These are phyloP conservation scores for Drosophila peninsularis DNA, from an alignment of 2,888 invertebrate genomes.

Conservation along the genomic window DNA sequence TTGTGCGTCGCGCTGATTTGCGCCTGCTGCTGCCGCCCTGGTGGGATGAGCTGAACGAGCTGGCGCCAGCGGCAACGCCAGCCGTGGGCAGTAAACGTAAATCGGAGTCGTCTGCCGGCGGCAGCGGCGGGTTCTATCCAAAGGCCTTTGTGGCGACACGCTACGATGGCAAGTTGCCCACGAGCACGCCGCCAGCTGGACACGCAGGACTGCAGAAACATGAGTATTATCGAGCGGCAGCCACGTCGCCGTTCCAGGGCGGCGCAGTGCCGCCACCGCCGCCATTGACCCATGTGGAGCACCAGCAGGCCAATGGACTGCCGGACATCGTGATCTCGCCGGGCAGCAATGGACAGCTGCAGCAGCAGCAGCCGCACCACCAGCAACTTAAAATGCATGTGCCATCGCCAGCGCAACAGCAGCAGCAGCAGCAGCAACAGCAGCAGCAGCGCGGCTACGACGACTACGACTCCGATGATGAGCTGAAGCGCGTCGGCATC, in stretches of 20 bases:
- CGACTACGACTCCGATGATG: constrained; percentile 95
- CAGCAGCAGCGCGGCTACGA: constrained; percentile 87
- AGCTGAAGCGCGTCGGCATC: constrained; percentile 93
- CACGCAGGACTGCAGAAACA: constrained; percentile 72
- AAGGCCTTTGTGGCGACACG: constrained; percentile 79
- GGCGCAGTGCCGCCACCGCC: constrained; percentile 54
- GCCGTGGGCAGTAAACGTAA: constrained; percentile 38
- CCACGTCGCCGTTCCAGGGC: constrained; percentile 87
- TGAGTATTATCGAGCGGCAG: constrained; percentile 86
- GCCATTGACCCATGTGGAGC: constrained; percentile 51
- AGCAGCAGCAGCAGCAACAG: constrained; percentile 86
- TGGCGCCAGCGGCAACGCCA: constrained; percentile 67
- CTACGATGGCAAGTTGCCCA: constrained; percentile 79
- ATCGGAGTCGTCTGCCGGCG: constrained; percentile 36
- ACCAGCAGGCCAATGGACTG: constrained; percentile 65
- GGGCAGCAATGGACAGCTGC: constrained; percentile 66
- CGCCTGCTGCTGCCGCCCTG: constrained; percentile 96
- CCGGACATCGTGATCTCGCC: constrained; percentile 83
- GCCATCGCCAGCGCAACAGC: constrained; percentile 80
- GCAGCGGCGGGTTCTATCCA: constrained; percentile 60
- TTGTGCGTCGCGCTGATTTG: constrained; percentile 95
- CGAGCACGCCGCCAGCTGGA: constrained; percentile 39
- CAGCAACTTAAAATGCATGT: constrained; percentile 59
- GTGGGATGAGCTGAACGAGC: constrained; percentile 96
- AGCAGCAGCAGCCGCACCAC: constrained; percentile 42